Evolutionary conservation across 2,888 invertebrate species (phyloP), one percentile per base, ranked within the genome.

Genomic region (Melinaea menophilus): DNA sequence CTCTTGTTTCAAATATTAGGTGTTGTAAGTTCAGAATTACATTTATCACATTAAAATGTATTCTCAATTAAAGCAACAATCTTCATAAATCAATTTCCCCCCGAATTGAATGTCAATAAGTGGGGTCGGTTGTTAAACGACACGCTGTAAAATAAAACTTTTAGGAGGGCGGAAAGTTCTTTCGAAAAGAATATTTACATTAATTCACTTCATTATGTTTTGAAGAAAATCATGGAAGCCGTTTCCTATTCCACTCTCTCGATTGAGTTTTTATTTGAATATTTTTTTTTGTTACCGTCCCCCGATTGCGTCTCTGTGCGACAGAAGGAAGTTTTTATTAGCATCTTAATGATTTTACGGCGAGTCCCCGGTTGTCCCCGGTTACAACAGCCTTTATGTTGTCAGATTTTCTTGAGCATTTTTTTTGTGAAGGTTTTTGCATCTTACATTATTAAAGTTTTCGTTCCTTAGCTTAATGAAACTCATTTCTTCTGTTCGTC

Each of bases 301-400:
- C 79, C 81, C 72, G 80, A 85, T 87, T 88, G 85, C 86, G 85
- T 84, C 86, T 85, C 87, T 84, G 86, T 78, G 83, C 82, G 80
- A 90, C 90, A 90, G 90, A 90, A 90, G 90, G 88, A 91, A 90
- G 91, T 90, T 91, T 91, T 91, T 91, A 91, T 91, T 91, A 91
- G 91, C 91, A 91, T 91, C 91, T 91, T 91, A 91, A 91, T 91
- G 91, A 91, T 91, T 91, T 91, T 91, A 91, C 91, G 90, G 89
- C 86, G 84, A 84, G 86, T 86, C 88, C 88, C 88, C 86, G 85
- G 88, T 90, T 90, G 86, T 86, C 88, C 88, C 88, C 86, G 85
- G 88, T 90, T 90, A 90, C 90, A 90, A 88, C 88, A 88, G 90
- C 88, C 90, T 90, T 90, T 90, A 90, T 90, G 90, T 90, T 89